Evolutionary conservation across 2,113 vertebrate species (phyloP).

Genomic region (Aviceda subcristata): DNA sequence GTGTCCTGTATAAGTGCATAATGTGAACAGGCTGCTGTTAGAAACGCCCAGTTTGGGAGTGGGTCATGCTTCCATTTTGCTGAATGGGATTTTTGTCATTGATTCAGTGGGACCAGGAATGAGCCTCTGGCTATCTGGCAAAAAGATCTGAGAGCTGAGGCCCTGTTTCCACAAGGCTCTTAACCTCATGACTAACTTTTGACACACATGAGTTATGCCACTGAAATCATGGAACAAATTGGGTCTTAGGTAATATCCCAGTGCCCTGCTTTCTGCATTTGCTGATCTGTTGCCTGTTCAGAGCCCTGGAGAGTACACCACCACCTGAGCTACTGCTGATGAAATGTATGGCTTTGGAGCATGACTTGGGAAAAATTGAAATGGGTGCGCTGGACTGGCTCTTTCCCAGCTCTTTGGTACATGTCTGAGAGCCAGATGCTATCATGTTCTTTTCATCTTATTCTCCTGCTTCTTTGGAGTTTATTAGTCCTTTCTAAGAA

Average conservation of each 20-base stretch:
- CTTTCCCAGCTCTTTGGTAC: not conserved
- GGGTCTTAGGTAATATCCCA: not conserved
- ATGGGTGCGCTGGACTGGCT: not conserved
- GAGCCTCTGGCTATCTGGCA: constrained; percentile 23
- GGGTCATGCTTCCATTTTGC: not conserved
- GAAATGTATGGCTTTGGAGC: not conserved
- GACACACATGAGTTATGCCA: not conserved
- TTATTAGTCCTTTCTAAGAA: not conserved
- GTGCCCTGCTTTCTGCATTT: not conserved
- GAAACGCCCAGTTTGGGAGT: not conserved
- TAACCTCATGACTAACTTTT: not conserved
- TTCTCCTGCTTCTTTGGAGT: not conserved
- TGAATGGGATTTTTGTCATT: not conserved
- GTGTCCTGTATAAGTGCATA: not conserved
- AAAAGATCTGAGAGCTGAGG: not conserved
- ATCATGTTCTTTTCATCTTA: not conserved
- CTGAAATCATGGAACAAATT: not conserved
- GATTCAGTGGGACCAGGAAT: not conserved
- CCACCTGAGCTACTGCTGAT: not conserved
- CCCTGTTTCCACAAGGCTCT: not conserved
- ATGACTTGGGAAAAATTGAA: not conserved
- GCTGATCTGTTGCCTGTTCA: not conserved
- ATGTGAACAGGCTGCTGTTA: not conserved
- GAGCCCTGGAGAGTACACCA: not conserved
- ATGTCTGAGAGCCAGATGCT: not conserved